Evolutionary conservation across 2,888 invertebrate species (phyloP).

Genomic region (Nomada fucata): DNA sequence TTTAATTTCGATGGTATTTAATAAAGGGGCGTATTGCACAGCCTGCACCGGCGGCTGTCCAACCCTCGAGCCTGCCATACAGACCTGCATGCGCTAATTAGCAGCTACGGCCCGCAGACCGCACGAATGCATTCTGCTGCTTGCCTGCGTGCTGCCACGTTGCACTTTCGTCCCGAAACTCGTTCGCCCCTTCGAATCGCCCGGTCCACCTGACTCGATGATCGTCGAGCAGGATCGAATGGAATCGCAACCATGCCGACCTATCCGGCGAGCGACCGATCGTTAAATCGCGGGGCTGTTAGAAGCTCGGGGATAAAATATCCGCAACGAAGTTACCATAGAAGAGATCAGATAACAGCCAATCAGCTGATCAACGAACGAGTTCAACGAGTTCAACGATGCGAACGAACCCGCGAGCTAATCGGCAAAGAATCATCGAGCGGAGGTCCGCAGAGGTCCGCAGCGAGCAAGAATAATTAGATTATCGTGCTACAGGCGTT

Average conservation of each 20-base stretch:
- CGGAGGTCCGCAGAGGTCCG: conserved; percentile 30
- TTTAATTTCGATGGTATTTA: conserved; percentile 84
- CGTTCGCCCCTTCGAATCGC: conserved; percentile 34
- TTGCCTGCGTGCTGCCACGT: conserved; percentile 62
- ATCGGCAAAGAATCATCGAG: conserved; percentile 63
- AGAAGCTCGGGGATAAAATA: conserved; percentile 4
- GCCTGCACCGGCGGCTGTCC: conserved; percentile 66
- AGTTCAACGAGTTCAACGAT: conserved; percentile 29
- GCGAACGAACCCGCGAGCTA: conserved; percentile 14
- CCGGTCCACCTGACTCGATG: conserved; percentile 31
- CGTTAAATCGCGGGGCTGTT: too few relatives aligned
- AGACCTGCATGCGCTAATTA: conserved; percentile 80
- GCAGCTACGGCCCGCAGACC: conserved; percentile 77
- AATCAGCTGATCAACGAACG: conserved; percentile 25
- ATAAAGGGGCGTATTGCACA: conserved; percentile 81
- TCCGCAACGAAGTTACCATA: conserved; percentile 26
- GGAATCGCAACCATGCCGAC: background rate
- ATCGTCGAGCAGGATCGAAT: conserved; percentile 16
- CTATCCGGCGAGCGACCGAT: background rate
- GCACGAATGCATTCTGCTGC: conserved; percentile 71
- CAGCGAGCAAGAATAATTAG: conserved; percentile 73
- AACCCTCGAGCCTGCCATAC: conserved; percentile 69
- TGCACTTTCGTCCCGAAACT: conserved; percentile 66
- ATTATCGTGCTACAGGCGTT: conserved; percentile 67
- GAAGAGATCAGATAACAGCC: conserved; percentile 38